Percentiles rank a stretch among this genome's conserved stretches.
Conservation (phyloP, 2,797 vertebrate genomes). For the Gymnodraco acuticeps region DNA sequence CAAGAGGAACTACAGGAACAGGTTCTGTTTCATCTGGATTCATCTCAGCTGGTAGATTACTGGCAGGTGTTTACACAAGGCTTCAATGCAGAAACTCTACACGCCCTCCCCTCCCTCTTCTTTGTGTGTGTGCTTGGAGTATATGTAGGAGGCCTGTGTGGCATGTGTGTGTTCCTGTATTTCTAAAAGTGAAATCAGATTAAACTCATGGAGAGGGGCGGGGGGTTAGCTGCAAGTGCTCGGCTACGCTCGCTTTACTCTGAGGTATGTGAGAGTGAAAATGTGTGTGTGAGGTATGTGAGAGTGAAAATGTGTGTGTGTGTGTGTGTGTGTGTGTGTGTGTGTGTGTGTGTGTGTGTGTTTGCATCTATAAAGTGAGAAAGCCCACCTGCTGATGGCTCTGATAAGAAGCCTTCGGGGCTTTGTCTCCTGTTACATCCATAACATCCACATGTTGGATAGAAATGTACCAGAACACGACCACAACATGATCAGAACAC, state of each 20-base stretch:
- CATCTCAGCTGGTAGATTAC: constrained; percentile 70
- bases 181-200: constrained; percentile 72
- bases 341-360: constrained; percentile 35
- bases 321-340: constrained; percentile 12
- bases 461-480: no score
- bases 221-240: constrained; percentile 55
- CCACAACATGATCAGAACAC: constrained; percentile 40
- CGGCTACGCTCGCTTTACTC: constrained; percentile 70
- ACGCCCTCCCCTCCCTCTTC: background rate
- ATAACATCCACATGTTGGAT: constrained; percentile 54
- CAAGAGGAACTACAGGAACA: constrained; percentile 59
- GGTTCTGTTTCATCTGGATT: constrained; percentile 73
- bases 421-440: constrained; percentile 62
- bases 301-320: constrained; percentile 24
- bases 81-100: constrained; percentile 52
- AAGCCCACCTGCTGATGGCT: constrained; percentile 76
- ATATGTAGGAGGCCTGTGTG: constrained; percentile 50
- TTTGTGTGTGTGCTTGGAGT: constrained; percentile 34
- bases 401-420: constrained; percentile 65
- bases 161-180: constrained; percentile 47
- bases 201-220: constrained; percentile 48
- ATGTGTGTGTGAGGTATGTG: constrained; percentile 65
- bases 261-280: constrained; percentile 61
- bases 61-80: constrained; percentile 77
- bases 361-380: constrained; percentile 41